phyloP scores from a whole-genome alignment of 2,888 invertebrate species.

The Meteorus colon region DNA sequence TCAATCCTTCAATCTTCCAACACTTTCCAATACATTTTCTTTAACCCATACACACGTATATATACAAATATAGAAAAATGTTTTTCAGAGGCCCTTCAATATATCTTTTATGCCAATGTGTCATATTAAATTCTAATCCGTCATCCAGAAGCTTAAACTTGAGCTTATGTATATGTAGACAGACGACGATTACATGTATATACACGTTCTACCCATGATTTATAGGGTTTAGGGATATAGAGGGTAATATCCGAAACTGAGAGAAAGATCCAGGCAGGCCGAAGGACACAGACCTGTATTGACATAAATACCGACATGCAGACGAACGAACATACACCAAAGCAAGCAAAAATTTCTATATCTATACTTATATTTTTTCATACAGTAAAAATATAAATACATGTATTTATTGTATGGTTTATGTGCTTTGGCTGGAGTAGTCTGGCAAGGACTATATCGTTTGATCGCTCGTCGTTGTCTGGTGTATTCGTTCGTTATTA shows the following conservation, averaged over 20 bases:
- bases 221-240: constrained; percentile 31
- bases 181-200: constrained; percentile 25
- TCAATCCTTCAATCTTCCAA: background rate
- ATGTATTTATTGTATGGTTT: background rate
- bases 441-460: constrained; percentile 15
- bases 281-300: constrained; percentile 11
- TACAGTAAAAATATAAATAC: background rate
- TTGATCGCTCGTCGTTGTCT: constrained; percentile 25
- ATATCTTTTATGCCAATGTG: constrained; percentile 36
- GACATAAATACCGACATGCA: background rate
- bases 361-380: background rate
- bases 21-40: background rate
- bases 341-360: background rate
- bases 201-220: constrained; percentile 31
- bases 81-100: background rate
- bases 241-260: constrained; percentile 11
- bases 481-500: constrained; percentile 20
- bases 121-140: constrained; percentile 42
- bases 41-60: background rate
- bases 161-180: constrained; percentile 18
- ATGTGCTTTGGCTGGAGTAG: constrained; percentile 13
- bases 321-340: background rate
- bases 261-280: constrained; percentile 13
- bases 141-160: constrained; percentile 29
- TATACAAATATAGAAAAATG: constrained; percentile 1